phyloP scores from a whole-genome alignment of 2,888 invertebrate species.

The Pyrochroa serraticornis region DNA sequence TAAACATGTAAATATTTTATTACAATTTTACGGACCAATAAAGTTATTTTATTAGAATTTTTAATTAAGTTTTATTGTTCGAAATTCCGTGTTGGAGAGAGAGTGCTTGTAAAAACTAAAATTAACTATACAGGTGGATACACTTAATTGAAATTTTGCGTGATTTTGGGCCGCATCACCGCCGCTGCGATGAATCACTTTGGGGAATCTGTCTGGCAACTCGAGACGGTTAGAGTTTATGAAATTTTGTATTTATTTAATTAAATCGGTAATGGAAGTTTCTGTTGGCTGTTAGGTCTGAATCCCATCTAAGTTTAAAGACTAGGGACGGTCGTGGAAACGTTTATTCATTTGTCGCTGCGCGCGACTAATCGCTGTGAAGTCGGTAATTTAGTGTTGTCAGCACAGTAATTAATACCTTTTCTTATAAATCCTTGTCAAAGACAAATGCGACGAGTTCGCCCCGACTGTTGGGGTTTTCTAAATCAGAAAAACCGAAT shows the following conservation, averaged over 20 bases:
- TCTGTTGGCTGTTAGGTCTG: constrained; percentile 2
- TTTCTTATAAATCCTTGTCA: constrained; percentile 50
- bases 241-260: constrained; percentile 20
- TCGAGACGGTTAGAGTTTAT: constrained; percentile 11
- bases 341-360: constrained; percentile 27
- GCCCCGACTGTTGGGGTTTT: constrained; percentile 39
- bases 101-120: no score
- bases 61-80: no score
- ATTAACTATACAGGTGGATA: no score
- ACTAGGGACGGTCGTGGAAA: constrained; percentile 3
- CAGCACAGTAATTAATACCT: constrained; percentile 45
- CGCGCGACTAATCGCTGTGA: constrained; percentile 22
- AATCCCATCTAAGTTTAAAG: constrained; percentile 13
- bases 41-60: no score
- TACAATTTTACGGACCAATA: no score
- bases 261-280: constrained; percentile 14
- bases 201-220: constrained; percentile 14
- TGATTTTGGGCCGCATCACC: background rate
- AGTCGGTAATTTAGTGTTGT: constrained; percentile 32
- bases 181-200: constrained; percentile 13
- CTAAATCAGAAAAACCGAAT: constrained; percentile 50
- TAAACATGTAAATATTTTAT: no score
- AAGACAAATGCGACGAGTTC: constrained; percentile 46
- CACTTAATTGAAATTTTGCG: no score
- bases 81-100: no score